Evolutionary conservation across 2,888 invertebrate genomes (phyloP).

Genomic region (Brenthis ino): DNA sequence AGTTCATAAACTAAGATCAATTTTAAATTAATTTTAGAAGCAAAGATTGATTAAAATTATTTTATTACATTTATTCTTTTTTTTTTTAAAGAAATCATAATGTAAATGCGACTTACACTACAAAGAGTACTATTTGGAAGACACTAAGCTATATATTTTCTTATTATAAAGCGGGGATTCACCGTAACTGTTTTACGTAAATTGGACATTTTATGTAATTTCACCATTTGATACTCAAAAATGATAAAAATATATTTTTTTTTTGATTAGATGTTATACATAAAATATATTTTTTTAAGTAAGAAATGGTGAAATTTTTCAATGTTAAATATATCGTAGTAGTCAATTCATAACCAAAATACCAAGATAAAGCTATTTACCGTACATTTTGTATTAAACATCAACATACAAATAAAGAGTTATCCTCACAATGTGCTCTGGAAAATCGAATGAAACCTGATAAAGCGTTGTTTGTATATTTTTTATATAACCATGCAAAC

Average conservation of each 20-base stretch:
- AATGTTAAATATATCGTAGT: slow-evolving; percentile 33
- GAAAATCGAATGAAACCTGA: slow-evolving; percentile 52
- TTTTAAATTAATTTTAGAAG: too few relatives aligned
- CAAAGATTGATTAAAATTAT: not conserved
- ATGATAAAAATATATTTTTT: not conserved
- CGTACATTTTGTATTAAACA: slow-evolving; percentile 57
- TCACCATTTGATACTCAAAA: slow-evolving; percentile 18
- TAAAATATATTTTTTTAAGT: slow-evolving; percentile 6
- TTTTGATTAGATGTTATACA: not conserved
- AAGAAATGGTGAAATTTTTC: slow-evolving; percentile 40
- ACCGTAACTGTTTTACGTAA: slow-evolving; percentile 23
- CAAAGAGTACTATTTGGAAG: slow-evolving; percentile 27
- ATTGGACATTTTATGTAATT: slow-evolving; percentile 1
- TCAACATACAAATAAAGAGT: slow-evolving; percentile 49
- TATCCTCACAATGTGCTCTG: slow-evolving; percentile 67
- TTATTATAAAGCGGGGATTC: slow-evolving; percentile 31
- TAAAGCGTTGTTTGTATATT: slow-evolving; percentile 1
- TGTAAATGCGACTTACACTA: not conserved
- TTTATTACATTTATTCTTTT: not conserved
- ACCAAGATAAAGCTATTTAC: slow-evolving; percentile 54
- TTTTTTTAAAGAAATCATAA: slow-evolving; percentile 1
- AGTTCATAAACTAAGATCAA: too few relatives aligned
- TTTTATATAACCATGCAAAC: slow-evolving; percentile 25
- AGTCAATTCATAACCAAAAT: slow-evolving; percentile 45
- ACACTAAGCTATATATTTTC: slow-evolving; percentile 27